phyloP scores from a whole-genome alignment of 2,888 invertebrate species.

The Parapristionchus giblindavisi region DNA sequence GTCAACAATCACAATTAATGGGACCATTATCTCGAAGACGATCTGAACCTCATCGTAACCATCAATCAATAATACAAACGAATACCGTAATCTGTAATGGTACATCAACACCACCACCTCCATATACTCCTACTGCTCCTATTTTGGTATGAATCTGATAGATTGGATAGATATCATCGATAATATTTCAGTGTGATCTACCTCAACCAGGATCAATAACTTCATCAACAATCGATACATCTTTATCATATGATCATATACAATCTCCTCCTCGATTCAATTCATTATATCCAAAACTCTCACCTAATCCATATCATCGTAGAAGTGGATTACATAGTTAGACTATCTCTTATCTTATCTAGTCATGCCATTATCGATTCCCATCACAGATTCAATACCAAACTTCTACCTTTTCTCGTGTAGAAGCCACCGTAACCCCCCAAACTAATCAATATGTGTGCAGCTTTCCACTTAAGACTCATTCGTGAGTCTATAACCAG shows the following conservation, averaged over 20 bases:
- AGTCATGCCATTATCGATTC: too few species aligned
- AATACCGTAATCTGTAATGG: background rate
- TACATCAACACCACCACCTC: constrained; percentile 18
- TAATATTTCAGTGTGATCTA: constrained; percentile 17
- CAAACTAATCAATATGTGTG: too few species aligned
- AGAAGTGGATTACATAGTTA: constrained; percentile 13
- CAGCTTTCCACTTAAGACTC: too few species aligned
- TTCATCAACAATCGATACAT: background rate
- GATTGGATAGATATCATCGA: background rate
- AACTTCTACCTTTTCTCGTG: too few species aligned
- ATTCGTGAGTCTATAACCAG: too few species aligned
- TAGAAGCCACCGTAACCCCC: too few species aligned
- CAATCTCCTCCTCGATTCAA: constrained; percentile 11
- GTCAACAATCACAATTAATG: constrained; percentile 17
- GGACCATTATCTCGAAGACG: constrained; percentile 14
- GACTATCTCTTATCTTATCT: too few species aligned
- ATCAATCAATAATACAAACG: background rate
- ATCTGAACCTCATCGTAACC: background rate
- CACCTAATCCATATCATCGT: constrained; percentile 20
- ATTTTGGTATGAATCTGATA: background rate
- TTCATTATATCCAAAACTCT: constrained; percentile 25
- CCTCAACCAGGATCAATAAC: constrained; percentile 27
- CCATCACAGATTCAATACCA: too few species aligned
- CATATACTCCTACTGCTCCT: constrained; percentile 36
- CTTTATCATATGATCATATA: too few species aligned